These are phyloP conservation scores for Aramus guarauna DNA, from an alignment of 2,113 vertebrate species.

Conservation along the genomic window DNA sequence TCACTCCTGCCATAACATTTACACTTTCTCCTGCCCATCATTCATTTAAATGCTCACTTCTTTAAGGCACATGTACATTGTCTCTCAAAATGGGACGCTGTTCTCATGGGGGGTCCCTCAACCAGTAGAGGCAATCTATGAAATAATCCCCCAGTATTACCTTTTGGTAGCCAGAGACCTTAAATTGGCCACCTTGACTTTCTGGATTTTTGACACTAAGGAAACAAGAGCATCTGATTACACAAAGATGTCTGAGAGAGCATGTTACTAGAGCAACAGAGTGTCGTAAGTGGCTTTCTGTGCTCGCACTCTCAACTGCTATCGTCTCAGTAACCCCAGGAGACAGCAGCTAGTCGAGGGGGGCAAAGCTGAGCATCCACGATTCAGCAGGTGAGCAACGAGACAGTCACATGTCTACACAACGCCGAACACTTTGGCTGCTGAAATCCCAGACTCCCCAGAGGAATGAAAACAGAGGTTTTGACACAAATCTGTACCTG, in stretches of 20 bases:
- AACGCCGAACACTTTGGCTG: rapidly evolving
- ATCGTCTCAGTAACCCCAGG: background rate
- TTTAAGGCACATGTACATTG: rapidly evolving
- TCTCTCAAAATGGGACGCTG: background rate
- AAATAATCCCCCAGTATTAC: background rate
- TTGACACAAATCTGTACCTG: background rate
- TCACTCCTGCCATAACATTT: background rate
- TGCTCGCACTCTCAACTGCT: background rate
- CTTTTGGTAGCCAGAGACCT: background rate
- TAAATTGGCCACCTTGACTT: background rate
- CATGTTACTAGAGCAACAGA: background rate
- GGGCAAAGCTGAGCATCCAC: background rate
- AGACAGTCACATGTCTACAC: background rate
- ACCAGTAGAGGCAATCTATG: background rate
- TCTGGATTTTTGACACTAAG: background rate
- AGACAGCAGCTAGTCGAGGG: background rate
- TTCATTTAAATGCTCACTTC: background rate
- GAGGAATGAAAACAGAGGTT: background rate
- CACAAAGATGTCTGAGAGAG: background rate
- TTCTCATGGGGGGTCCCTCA: background rate
- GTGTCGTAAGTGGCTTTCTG: background rate
- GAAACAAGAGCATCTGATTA: background rate
- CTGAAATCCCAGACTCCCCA: background rate
- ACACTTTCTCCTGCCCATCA: background rate
- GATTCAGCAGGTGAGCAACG: background rate